A percentile compares a stretch with the other conserved stretches of the same genome.
Conservation (phyloP, 1,140 invertebrate genomes). For the Rhyzopertha dominica region DNA sequence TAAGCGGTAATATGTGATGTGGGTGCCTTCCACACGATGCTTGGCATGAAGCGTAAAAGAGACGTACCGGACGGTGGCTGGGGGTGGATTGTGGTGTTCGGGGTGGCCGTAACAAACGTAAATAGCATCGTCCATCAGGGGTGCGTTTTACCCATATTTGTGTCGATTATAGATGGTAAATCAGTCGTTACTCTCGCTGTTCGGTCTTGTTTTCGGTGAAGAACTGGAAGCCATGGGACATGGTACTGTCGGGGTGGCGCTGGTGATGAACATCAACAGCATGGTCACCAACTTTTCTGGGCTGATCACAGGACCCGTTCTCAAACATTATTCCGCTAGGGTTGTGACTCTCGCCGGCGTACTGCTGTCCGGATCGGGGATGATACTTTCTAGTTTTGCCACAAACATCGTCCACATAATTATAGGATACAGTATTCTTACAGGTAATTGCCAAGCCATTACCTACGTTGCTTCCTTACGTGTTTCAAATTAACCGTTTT, state of each 20-base stretch:
- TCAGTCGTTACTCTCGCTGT: constrained; percentile 65
- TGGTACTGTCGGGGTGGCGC: constrained; percentile 57
- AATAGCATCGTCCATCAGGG: neutral
- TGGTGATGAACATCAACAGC: constrained; percentile 64
- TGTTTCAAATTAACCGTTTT: too few species aligned
- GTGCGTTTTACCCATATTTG: neutral
- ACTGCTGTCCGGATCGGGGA: constrained; percentile 53
- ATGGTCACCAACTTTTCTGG: constrained; percentile 66
- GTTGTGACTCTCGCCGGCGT: constrained; percentile 59
- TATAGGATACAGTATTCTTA: constrained; percentile 61
- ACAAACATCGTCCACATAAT: constrained; percentile 59
- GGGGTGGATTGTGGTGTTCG: too few species aligned
- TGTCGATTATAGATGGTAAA: constrained; percentile 64
- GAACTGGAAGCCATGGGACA: constrained; percentile 56
- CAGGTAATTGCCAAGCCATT: too few species aligned
- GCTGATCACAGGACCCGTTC: constrained; percentile 58
- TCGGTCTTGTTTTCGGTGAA: constrained; percentile 64
- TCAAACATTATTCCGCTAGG: constrained; percentile 59
- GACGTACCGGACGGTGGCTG: too few species aligned
- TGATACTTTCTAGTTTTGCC: constrained; percentile 58
- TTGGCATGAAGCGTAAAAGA: too few species aligned
- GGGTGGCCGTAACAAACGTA: neutral
- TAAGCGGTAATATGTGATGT: too few species aligned
- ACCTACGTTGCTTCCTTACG: too few species aligned
- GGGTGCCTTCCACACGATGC: too few species aligned